phyloP scores from a whole-genome alignment of 2,113 vertebrate species.

The Cichladusa arquata region DNA sequence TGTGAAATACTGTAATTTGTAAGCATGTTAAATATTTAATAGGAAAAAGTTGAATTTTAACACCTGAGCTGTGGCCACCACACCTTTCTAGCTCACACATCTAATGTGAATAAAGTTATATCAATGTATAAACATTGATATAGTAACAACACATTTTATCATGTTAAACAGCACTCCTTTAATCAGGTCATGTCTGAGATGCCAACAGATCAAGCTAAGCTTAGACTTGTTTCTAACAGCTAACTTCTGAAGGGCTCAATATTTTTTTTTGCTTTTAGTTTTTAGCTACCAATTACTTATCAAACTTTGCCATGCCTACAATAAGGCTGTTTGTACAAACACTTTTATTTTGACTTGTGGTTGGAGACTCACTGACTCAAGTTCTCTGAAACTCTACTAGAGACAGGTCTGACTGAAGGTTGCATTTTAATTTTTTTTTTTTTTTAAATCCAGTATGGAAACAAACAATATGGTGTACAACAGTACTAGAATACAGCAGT shows the following conservation, averaged over 20 bases:
- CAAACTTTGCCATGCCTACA: neutral
- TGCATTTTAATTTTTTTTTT: too few species aligned
- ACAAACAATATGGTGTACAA: neutral
- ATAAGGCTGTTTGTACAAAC: neutral
- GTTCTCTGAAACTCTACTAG: neutral
- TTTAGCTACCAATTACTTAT: neutral
- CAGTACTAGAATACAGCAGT: neutral
- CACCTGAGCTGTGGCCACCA: neutral
- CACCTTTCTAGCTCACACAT: neutral
- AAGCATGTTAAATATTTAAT: neutral
- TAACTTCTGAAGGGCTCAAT: neutral
- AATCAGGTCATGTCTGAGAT: neutral
- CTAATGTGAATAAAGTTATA: neutral
- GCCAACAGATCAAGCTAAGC: neutral
- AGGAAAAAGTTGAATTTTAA: neutral
- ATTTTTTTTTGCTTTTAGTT: neutral
- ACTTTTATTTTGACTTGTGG: neutral
- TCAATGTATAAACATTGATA: neutral
- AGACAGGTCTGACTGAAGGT: neutral
- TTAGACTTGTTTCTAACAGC: neutral
- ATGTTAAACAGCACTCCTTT: neutral
- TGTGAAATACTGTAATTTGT: neutral
- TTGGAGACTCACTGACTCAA: neutral
- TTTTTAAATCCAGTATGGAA: neutral
- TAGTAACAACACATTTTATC: neutral